A percentile compares a stretch with the other conserved stretches of the same genome.
Evolutionary conservation across 2,888 invertebrate genomes (phyloP).

Genomic region (Cosmia pyralina): DNA sequence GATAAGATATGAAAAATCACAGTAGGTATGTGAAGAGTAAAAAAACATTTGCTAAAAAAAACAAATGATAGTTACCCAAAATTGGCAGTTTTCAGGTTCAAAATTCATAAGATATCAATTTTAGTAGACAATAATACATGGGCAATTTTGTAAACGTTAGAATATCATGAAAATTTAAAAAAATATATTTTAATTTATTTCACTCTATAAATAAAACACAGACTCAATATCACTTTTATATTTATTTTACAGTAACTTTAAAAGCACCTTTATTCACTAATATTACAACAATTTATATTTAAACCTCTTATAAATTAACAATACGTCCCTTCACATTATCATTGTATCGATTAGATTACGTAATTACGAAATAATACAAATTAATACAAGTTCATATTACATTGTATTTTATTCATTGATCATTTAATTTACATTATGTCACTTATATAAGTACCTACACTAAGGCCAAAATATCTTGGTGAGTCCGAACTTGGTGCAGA

Average conservation of each 20-base stretch:
- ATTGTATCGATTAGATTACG: constrained; percentile 50
- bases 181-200: no score
- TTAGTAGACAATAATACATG: neutral
- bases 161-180: neutral
- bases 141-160: neutral
- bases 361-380: constrained; percentile 51
- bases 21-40: neutral
- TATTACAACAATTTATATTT: constrained; percentile 78
- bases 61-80: neutral
- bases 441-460: neutral
- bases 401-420: constrained; percentile 26
- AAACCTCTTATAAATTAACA: constrained; percentile 81
- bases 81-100: neutral
- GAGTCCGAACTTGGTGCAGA: no score
- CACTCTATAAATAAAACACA: constrained; percentile 51
- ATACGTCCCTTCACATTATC: constrained; percentile 65
- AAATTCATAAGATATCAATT: neutral
- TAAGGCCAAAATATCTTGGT: no score
- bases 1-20: constrained; percentile 10
- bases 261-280: constrained; percentile 83
- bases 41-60: neutral
- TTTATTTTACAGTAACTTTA: constrained; percentile 78
- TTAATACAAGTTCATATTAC: constrained; percentile 39
- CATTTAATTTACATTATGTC: constrained; percentile 14
- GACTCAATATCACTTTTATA: constrained; percentile 69